These are phyloP conservation scores for Epistrophe eligans DNA, from an alignment of 2,888 invertebrate species.

Conservation along the genomic window DNA sequence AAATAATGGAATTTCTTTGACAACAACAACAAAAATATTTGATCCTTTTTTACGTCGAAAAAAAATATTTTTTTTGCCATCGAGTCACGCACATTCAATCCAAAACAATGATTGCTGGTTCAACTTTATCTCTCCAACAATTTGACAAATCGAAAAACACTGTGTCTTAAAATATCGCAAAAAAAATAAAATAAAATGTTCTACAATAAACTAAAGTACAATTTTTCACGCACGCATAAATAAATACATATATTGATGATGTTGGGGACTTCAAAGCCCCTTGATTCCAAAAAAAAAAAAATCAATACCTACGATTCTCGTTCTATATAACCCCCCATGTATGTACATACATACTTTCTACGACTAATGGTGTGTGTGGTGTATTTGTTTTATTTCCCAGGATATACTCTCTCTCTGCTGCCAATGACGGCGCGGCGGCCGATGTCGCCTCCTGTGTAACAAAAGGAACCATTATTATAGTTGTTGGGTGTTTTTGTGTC, in stretches of 20 bases:
- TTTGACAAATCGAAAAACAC: conserved; percentile 59
- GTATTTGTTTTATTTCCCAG: conserved; percentile 29
- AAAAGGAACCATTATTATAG: conserved; percentile 19
- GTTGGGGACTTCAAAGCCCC: conserved; percentile 46
- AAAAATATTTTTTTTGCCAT: neutral
- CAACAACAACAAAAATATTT: neutral
- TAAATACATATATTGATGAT: conserved; percentile 55
- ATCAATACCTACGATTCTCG: conserved; percentile 28
- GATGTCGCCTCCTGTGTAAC: neutral
- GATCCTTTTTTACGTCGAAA: neutral
- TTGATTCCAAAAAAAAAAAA: neutral
- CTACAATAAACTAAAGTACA: conserved; percentile 54
- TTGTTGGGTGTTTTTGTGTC: conserved; percentile 1
- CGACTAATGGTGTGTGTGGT: conserved; percentile 9
- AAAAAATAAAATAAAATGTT: conserved; percentile 48
- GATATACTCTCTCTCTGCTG: neutral
- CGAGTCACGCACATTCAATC: conserved; percentile 40
- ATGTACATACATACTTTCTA: neutral
- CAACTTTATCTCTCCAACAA: conserved; percentile 44
- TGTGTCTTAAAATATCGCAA: conserved; percentile 33
- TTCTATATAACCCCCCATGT: neutral
- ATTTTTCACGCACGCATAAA: conserved; percentile 70
- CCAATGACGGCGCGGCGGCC: too few relatives aligned
- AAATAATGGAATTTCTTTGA: neutral
- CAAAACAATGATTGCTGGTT: conserved; percentile 44